A percentile compares a stretch with the other conserved stretches of the same genome.
Conservation (phyloP, 1,140 invertebrate genomes). For the Drosophila bifasciata region DNA sequence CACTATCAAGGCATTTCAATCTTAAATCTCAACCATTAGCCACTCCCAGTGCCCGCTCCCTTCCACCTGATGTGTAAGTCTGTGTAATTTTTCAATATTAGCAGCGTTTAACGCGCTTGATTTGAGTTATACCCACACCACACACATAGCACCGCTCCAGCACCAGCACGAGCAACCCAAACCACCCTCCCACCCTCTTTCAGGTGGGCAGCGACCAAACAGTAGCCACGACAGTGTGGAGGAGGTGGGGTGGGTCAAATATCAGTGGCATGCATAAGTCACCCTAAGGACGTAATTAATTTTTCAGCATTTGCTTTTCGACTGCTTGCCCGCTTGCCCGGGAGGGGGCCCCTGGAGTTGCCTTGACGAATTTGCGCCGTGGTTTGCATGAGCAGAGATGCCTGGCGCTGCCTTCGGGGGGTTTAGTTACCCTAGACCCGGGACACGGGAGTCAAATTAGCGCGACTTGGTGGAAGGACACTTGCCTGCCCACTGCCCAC, state of each 20-base stretch:
- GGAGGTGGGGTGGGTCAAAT: conserved; percentile 25
- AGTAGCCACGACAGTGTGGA: background rate
- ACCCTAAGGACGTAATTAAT: conserved; percentile 84
- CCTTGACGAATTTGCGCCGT: conserved; percentile 78
- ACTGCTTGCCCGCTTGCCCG: conserved; percentile 16
- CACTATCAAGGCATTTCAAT: background rate
- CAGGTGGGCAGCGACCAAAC: conserved; percentile 24
- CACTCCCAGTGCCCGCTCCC: conserved; percentile 16
- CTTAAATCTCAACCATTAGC: conserved; percentile 37
- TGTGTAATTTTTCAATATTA: conserved; percentile 77
- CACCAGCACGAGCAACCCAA: background rate
- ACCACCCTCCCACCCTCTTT: conserved; percentile 1
- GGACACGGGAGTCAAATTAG: conserved; percentile 70
- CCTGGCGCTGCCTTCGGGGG: conserved; percentile 29
- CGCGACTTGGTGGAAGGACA: conserved; percentile 52
- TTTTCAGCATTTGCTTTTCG: conserved; percentile 78
- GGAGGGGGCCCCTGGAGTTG: conserved; percentile 38
- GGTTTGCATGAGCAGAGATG: conserved; percentile 44
- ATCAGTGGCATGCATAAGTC: conserved; percentile 66
- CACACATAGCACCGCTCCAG: background rate
- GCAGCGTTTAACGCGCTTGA: conserved; percentile 76
- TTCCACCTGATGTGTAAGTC: conserved; percentile 29
- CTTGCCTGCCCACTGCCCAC: conserved; percentile 26
- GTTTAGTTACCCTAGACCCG: conserved; percentile 40
- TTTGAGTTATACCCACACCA: conserved; percentile 35